Conservation (phyloP, 2,888 invertebrate genomes). For the Heliconius cydno region DNA sequence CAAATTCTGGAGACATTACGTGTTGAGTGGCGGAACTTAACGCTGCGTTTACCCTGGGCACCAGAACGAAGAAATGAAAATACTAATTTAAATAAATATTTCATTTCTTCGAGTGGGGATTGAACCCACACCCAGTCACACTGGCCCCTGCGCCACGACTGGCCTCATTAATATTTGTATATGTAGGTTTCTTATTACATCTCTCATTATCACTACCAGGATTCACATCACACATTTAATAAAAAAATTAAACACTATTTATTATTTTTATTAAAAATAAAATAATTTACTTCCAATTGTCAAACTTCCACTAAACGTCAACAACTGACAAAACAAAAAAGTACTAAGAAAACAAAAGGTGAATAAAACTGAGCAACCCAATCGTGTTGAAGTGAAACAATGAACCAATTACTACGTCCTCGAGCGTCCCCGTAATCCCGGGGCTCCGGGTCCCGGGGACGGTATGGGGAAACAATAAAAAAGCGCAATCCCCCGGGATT, state of each 20-base stretch:
- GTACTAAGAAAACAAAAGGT: conserved; percentile 21
- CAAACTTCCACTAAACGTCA: neutral
- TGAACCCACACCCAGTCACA: too few relatives aligned
- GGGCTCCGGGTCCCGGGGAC: neutral
- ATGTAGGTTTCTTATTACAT: too few relatives aligned
- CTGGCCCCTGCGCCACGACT: too few relatives aligned
- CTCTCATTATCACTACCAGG: too few relatives aligned
- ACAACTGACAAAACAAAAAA: conserved; percentile 2
- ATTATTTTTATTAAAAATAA: neutral
- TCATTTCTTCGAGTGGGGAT: too few relatives aligned
- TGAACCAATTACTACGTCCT: conserved; percentile 70
- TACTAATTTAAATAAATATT: too few relatives aligned
- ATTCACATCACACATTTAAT: too few relatives aligned
- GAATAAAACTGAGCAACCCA: conserved; percentile 50
- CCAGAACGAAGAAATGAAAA: too few relatives aligned
- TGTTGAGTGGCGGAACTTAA: too few relatives aligned
- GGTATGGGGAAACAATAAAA: conserved; percentile 62
- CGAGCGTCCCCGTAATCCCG: conserved; percentile 53
- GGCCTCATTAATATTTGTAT: too few relatives aligned
- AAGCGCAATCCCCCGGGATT: conserved; percentile 71
- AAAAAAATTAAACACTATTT: neutral
- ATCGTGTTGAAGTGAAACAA: conserved; percentile 68
- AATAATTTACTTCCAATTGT: neutral
- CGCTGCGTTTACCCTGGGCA: too few relatives aligned
- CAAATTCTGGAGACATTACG: too few relatives aligned